Percentiles rank a stretch among this genome's conserved stretches.
phyloP scores from a whole-genome alignment of 2,888 invertebrate species.

The Cheilosia urbana region DNA sequence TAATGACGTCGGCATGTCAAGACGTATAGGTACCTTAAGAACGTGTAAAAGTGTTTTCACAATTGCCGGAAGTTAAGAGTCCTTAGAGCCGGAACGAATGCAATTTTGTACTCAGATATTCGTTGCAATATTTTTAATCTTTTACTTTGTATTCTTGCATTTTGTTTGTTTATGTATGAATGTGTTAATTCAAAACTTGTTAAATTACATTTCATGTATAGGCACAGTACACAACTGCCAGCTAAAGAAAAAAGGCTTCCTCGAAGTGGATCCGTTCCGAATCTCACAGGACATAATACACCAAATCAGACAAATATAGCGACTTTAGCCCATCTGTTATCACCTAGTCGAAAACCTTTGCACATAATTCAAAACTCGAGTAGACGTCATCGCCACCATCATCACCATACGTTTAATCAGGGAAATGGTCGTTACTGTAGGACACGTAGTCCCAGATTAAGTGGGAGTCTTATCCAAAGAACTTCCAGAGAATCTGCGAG shows the following conservation, averaged over 20 bases:
- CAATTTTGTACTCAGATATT: too few relatives aligned
- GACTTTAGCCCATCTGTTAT: slow-evolving; percentile 80
- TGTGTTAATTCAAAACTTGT: background rate
- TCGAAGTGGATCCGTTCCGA: slow-evolving; percentile 87
- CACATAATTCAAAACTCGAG: slow-evolving; percentile 79
- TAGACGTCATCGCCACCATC: slow-evolving; percentile 80
- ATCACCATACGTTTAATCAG: slow-evolving; percentile 75
- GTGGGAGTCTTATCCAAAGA: slow-evolving; percentile 82
- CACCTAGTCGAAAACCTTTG: slow-evolving; percentile 80
- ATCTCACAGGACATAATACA: slow-evolving; percentile 81
- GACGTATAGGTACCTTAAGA: too few relatives aligned
- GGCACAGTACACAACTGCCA: slow-evolving; percentile 82
- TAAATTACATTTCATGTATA: slow-evolving; percentile 69
- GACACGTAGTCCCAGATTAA: slow-evolving; percentile 79
- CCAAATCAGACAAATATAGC: slow-evolving; percentile 75
- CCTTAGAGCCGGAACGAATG: too few relatives aligned
- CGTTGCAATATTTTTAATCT: too few relatives aligned
- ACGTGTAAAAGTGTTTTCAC: too few relatives aligned
- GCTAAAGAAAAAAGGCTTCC: slow-evolving; percentile 82
- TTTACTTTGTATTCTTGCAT: too few relatives aligned
- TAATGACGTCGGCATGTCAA: too few relatives aligned
- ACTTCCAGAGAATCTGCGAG: slow-evolving; percentile 82
- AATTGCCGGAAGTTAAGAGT: too few relatives aligned
- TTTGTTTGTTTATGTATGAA: too few relatives aligned
- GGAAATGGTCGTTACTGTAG: slow-evolving; percentile 80